These are phyloP conservation scores for Rhimphoctona megacephalus DNA, from an alignment of 2,888 invertebrate species.

Conservation along the genomic window DNA sequence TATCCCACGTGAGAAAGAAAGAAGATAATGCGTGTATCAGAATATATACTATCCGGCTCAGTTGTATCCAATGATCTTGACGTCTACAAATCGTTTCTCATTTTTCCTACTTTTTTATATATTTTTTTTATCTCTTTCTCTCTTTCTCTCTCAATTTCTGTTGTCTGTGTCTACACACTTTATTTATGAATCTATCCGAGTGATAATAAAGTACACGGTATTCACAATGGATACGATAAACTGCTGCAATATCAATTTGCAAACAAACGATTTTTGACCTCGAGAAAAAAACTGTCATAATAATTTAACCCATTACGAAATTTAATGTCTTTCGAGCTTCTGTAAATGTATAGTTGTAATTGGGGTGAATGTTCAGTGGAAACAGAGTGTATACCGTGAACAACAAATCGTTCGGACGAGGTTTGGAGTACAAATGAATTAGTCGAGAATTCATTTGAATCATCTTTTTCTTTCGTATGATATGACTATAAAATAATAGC, in stretches of 20 bases:
- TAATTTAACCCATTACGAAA: neutral
- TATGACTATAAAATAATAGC: neutral
- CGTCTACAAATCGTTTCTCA: conserved; percentile 60
- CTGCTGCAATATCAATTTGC: conserved; percentile 47
- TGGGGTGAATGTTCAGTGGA: neutral
- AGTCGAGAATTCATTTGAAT: neutral
- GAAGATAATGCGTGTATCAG: conserved; percentile 18
- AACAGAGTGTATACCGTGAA: neutral
- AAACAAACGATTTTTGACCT: neutral
- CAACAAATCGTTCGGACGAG: neutral
- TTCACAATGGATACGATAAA: conserved; percentile 46
- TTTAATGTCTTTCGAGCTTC: neutral
- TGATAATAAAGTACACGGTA: conserved; percentile 42
- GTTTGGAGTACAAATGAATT: neutral
- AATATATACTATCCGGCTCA: conserved; percentile 26
- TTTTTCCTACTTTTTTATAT: conserved; percentile 47
- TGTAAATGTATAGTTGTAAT: too few relatives aligned
- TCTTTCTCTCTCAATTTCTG: neutral
- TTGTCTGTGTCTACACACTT: conserved; percentile 1
- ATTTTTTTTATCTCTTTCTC: neutral
- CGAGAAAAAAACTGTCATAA: neutral
- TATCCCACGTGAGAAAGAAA: conserved; percentile 33
- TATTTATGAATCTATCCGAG: conserved; percentile 28
- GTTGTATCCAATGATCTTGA: conserved; percentile 61
- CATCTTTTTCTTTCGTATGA: neutral